Percentiles rank a stretch among this genome's conserved stretches.
Evolutionary conservation across 2,797 vertebrate genomes (phyloP).

Genomic region (Sebastes kiyomatsui): DNA sequence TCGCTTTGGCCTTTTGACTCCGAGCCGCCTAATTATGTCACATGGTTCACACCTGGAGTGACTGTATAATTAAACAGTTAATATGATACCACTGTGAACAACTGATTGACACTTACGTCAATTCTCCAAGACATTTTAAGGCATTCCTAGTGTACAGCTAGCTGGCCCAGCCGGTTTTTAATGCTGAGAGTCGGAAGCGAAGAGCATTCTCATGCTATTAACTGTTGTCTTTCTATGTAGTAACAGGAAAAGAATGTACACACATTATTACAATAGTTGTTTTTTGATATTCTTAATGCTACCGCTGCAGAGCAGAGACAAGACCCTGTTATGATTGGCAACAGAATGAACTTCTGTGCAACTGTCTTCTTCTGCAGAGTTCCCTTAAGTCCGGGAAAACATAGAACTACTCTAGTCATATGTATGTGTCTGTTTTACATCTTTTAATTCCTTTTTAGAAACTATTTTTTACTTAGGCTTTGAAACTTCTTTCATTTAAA

Average conservation of each 20-base stretch:
- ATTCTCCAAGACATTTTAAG: background rate
- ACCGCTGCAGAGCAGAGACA: background rate
- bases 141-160: background rate
- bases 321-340: constrained; percentile 14
- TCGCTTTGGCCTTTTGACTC: constrained; percentile 45
- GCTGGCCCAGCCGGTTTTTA: background rate
- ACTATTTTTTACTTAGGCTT: background rate
- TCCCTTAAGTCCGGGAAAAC: constrained; percentile 6
- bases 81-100: background rate
- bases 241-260: background rate
- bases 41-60: constrained; percentile 5
- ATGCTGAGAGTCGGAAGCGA: background rate
- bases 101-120: background rate
- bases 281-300: background rate
- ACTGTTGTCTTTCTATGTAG: background rate
- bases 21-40: constrained; percentile 36
- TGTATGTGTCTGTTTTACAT: background rate
- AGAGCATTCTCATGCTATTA: background rate
- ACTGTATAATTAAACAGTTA: constrained; percentile 7
- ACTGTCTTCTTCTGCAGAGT: background rate
- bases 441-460: background rate
- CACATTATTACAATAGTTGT: background rate
- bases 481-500: background rate
- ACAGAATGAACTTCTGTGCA: background rate
- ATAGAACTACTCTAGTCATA: background rate